Percentiles rank a stretch among this genome's conserved stretches.
Conservation (phyloP, 2,888 invertebrate genomes). For the Drosophila sordidula region DNA sequence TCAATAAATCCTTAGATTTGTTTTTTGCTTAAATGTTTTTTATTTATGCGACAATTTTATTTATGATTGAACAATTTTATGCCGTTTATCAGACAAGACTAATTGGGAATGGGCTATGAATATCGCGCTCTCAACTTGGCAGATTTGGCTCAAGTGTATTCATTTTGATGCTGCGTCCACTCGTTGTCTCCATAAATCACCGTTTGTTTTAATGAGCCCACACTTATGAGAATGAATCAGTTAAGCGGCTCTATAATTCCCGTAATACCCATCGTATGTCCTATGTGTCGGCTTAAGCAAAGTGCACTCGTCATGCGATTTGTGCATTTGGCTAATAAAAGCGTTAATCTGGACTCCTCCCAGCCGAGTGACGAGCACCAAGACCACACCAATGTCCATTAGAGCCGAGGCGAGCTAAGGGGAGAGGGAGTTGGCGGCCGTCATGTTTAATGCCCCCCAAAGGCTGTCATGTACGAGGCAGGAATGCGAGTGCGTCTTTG, state of each 20-base stretch:
- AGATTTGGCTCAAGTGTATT: not conserved
- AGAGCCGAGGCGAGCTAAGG: not conserved
- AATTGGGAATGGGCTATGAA: no score
- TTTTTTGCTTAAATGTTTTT: no score
- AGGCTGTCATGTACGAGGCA: conserved; percentile 36
- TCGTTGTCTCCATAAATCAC: not conserved
- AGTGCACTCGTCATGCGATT: conserved; percentile 68
- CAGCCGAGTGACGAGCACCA: conserved; percentile 32
- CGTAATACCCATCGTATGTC: conserved; percentile 9
- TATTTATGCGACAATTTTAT: no score
- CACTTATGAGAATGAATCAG: conserved; percentile 21
- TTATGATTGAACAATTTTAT: no score
- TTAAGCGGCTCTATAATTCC: conserved; percentile 2
- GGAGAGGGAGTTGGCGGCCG: conserved; percentile 6
- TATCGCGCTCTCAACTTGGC: no score
- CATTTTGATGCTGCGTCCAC: not conserved
- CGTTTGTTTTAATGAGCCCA: conserved; percentile 3
- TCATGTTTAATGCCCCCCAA: conserved; percentile 43
- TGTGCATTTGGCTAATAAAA: conserved; percentile 72
- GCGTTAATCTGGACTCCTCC: conserved; percentile 64
- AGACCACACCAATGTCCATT: conserved; percentile 21
- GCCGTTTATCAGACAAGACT: no score
- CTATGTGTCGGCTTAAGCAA: conserved; percentile 40
- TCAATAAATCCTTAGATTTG: no score
- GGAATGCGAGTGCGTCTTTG: conserved; percentile 3